Evolutionary conservation across 2,888 invertebrate genomes (phyloP).

Genomic region (Nematopogon swammerdamellus): DNA sequence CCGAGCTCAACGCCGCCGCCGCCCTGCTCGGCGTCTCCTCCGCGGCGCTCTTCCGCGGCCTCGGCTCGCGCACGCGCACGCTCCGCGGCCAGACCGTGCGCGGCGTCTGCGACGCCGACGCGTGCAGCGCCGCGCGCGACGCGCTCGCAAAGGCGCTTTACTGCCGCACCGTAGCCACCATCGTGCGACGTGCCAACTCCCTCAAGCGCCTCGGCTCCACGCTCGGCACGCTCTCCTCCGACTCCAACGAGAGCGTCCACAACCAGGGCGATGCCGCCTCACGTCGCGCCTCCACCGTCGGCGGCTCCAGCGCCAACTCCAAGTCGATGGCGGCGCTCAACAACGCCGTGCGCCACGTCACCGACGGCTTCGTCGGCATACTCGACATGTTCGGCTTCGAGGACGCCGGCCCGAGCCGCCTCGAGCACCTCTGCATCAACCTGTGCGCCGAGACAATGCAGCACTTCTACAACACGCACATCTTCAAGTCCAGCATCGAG

Average conservation of each 20-base stretch:
- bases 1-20: constrained; percentile 83
- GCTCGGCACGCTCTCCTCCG: constrained; percentile 82
- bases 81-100: constrained; percentile 76
- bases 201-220: constrained; percentile 82
- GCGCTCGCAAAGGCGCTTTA: constrained; percentile 89
- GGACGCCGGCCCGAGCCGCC: constrained; percentile 83
- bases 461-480: constrained; percentile 96
- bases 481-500: constrained; percentile 91
- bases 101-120: constrained; percentile 78
- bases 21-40: constrained; percentile 71
- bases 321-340: constrained; percentile 90
- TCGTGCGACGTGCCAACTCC: constrained; percentile 89
- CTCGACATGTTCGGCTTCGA: constrained; percentile 97
- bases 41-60: constrained; percentile 72
- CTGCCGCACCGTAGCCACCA: constrained; percentile 91
- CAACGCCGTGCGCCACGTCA: constrained; percentile 89
- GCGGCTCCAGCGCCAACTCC: constrained; percentile 72
- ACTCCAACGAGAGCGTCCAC: constrained; percentile 89
- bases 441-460: constrained; percentile 97
- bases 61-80: constrained; percentile 79
- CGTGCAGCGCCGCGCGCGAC: constrained; percentile 86
- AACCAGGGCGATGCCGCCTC: constrained; percentile 82
- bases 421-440: constrained; percentile 94
- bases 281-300: constrained; percentile 81
- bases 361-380: constrained; percentile 93